These are phyloP conservation scores for Prolemur simus DNA, from an alignment of 2,113 vertebrate species.

Conservation along the genomic window DNA sequence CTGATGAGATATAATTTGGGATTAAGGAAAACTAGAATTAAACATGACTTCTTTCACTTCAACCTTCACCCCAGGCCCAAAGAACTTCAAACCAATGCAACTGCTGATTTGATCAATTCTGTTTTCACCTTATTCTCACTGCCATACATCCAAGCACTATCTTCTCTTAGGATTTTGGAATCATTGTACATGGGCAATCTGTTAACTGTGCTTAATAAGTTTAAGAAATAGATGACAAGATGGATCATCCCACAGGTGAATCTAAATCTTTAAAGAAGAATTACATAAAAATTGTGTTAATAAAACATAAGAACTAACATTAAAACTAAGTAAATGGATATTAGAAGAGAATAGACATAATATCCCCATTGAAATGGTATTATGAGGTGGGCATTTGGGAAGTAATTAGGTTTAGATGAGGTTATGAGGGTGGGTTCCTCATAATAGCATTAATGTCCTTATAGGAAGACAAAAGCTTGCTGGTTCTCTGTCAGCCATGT, in stretches of 20 bases:
- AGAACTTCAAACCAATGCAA: neutral
- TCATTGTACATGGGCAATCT: neutral
- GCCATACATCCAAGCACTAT: neutral
- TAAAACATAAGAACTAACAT: neutral
- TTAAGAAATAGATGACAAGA: neutral
- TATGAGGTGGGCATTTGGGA: neutral
- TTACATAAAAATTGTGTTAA: neutral
- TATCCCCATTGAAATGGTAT: neutral
- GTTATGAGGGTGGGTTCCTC: neutral
- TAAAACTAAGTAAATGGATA: neutral
- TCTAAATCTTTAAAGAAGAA: neutral
- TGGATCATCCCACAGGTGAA: neutral
- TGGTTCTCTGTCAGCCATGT: neutral
- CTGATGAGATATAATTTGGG: neutral
- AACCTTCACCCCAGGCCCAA: accelerated
- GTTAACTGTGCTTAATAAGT: neutral
- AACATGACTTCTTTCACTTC: neutral
- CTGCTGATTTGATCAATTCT: neutral
- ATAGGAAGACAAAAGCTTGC: neutral
- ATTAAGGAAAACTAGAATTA: neutral
- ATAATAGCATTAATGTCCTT: neutral
- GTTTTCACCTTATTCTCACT: neutral
- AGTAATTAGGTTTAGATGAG: neutral
- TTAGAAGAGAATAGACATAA: neutral
- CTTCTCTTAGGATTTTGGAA: neutral